Percentiles rank a stretch among this genome's conserved stretches.
These are phyloP conservation scores for Noctua fimbriata DNA, from an alignment of 2,888 invertebrate genomes.

Conservation along the genomic window DNA sequence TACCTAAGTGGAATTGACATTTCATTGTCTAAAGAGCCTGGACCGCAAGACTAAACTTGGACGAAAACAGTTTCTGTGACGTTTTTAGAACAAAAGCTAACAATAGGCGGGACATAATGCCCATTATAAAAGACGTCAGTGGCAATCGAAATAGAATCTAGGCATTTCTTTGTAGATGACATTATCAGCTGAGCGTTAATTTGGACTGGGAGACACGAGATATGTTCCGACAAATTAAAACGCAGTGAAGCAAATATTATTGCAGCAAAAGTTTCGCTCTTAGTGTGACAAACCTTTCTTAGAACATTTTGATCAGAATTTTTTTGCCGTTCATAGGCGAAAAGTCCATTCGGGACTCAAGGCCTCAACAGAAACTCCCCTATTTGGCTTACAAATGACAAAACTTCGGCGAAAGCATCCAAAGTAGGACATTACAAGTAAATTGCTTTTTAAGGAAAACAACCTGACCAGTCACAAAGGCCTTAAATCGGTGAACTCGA, in stretches of 20 bases:
- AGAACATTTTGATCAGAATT: not conserved
- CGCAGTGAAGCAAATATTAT: conserved; percentile 10
- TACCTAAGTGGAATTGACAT: conserved; percentile 50
- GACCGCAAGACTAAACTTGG: conserved; percentile 40
- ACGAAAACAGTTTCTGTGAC: conserved; percentile 44
- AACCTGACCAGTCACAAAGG: conserved; percentile 34
- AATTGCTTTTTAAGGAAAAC: conserved; percentile 50
- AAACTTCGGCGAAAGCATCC: conserved; percentile 38
- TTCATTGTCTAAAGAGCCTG: conserved; percentile 48
- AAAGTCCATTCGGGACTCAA: conserved; percentile 18
- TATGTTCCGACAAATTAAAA: conserved; percentile 9
- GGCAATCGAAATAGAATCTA: conserved; percentile 51
- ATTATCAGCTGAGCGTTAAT: conserved; percentile 37
- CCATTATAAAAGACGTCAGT: conserved; percentile 40
- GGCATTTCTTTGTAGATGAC: conserved; percentile 28
- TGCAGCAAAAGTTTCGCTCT: not conserved
- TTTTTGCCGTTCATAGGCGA: not conserved
- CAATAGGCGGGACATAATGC: conserved; percentile 40
- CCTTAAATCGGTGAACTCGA: conserved; percentile 15
- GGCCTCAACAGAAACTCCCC: not conserved
- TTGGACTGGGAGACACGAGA: conserved; percentile 14
- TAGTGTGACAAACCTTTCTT: not conserved
- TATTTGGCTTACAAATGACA: conserved; percentile 41
- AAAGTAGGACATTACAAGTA: conserved; percentile 36
- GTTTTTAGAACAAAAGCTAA: conserved; percentile 58